These are phyloP conservation scores for Drosophila borealis DNA, from an alignment of 2,888 invertebrate species.

Conservation along the genomic window DNA sequence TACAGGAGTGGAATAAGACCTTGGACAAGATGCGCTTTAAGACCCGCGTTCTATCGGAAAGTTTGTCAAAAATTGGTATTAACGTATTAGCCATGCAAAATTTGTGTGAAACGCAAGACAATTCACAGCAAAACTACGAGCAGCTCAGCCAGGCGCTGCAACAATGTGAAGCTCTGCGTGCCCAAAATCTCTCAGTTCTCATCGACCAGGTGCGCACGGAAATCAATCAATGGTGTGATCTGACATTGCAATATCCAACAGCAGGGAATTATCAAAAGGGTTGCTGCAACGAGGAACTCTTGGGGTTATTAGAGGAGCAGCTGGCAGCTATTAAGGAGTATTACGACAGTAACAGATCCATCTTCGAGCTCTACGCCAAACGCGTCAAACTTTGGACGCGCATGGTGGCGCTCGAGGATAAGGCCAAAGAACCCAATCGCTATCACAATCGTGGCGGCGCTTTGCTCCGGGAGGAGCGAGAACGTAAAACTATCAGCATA, in stretches of 20 bases:
- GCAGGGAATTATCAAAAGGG: conserved; percentile 88
- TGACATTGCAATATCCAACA: conserved; percentile 88
- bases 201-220: conserved; percentile 88
- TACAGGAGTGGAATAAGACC: conserved; percentile 86
- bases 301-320: conserved; percentile 91
- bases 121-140: conserved; percentile 74
- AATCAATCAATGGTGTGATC: conserved; percentile 90
- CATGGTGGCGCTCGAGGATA: conserved; percentile 90
- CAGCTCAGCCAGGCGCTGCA: conserved; percentile 88
- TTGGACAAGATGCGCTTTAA: conserved; percentile 88
- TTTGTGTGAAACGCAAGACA: conserved; percentile 57
- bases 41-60: conserved; percentile 83
- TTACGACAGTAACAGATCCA: conserved; percentile 88
- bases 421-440: conserved; percentile 91
- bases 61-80: conserved; percentile 88
- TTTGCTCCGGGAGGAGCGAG: conserved; percentile 93
- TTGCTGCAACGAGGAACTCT: conserved; percentile 90
- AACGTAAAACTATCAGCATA: conserved; percentile 90
- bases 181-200: conserved; percentile 89
- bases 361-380: conserved; percentile 88
- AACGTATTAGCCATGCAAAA: conserved; percentile 17
- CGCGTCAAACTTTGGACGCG: conserved; percentile 90
- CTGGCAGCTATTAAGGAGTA: conserved; percentile 88
- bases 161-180: conserved; percentile 90
- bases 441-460: conserved; percentile 95